phyloP scores from a whole-genome alignment of 2,113 vertebrate species.

The Suricata suricatta region DNA sequence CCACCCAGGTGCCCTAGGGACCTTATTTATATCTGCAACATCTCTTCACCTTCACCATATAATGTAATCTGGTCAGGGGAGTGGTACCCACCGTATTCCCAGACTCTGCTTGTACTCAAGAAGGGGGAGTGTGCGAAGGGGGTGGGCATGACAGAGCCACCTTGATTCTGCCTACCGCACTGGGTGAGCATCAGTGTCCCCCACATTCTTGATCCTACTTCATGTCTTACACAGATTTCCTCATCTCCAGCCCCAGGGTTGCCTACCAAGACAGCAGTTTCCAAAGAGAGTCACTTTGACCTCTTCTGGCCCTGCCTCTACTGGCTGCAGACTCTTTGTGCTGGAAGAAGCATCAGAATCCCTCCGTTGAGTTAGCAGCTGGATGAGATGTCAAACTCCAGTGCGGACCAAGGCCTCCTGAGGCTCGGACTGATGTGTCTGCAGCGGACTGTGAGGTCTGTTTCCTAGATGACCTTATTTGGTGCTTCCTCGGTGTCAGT shows the following conservation, averaged over 20 bases:
- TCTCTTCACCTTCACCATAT: neutral
- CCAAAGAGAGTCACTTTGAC: neutral
- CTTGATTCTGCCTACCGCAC: neutral
- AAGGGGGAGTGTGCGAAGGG: too few species aligned
- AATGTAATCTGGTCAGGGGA: neutral
- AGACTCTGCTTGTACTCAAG: neutral
- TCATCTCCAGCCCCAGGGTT: neutral
- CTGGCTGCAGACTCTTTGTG: neutral
- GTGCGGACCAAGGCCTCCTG: neutral
- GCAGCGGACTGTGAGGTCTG: neutral
- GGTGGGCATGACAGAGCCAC: neutral
- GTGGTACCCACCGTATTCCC: neutral
- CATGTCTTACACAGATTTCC: neutral
- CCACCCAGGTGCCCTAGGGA: too few species aligned
- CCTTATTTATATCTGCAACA: neutral
- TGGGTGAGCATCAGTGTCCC: neutral
- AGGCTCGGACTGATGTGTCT: neutral
- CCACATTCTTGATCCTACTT: neutral
- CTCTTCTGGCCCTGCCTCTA: neutral
- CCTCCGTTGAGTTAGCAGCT: neutral
- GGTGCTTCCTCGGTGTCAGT: neutral
- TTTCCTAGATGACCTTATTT: slow-evolving; percentile 22
- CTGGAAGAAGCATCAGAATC: neutral
- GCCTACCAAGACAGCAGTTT: neutral
- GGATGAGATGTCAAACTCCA: neutral